Evolutionary conservation across 2,113 vertebrate species (phyloP), one percentile per base, ranked within the genome.

Genomic region (Stercorarius parasiticus): DNA sequence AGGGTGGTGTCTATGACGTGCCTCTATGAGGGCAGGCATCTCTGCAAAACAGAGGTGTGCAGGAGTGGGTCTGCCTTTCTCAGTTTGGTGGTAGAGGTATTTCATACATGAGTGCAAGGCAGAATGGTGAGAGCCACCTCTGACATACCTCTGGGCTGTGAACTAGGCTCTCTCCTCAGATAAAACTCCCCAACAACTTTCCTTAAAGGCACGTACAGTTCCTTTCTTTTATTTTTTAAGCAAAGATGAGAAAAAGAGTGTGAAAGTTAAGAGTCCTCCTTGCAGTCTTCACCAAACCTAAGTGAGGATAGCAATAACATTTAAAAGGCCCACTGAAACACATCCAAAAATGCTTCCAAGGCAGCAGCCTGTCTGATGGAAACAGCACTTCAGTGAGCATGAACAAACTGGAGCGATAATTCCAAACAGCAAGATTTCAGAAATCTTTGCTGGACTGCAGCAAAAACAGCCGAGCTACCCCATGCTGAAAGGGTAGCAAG

Each of bases 71-170:
- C 53, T 81, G 82, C 26, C 34, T 70, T 84, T 52, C 42, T 62
- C 45, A 62, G 40, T 15, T 23, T 10, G 26, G 15, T 42, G 38
- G 30, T 12, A 61, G 8, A 34, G 36, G 20, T 56, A 62, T 32
- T 74, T 88, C 61, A 71, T 8, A 25, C 6, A 21, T 0, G 1
- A 49, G n/a, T 27, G 38, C 42, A 72, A 62, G 38, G 5, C 53
- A 88, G 42, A 88, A 26, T 2, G 56, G 15, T 30, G 61, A 82
- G 52, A 78, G n/a, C 18, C 47, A 47, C n/a, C 45, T 70, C 74
- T 62, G 50, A 62, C 19, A 42, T 18, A 71, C 12, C 13, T n/a
- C 0, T 0, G 1, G 0, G 40, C 42, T 45, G 61, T 30, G 50
- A 88, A 50, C 43, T 40, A 67, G 17, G 19, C 10, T 74, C 40